Evolutionary conservation across 1,140 invertebrate species (phyloP).

Genomic region (Cotesia chilonis): DNA sequence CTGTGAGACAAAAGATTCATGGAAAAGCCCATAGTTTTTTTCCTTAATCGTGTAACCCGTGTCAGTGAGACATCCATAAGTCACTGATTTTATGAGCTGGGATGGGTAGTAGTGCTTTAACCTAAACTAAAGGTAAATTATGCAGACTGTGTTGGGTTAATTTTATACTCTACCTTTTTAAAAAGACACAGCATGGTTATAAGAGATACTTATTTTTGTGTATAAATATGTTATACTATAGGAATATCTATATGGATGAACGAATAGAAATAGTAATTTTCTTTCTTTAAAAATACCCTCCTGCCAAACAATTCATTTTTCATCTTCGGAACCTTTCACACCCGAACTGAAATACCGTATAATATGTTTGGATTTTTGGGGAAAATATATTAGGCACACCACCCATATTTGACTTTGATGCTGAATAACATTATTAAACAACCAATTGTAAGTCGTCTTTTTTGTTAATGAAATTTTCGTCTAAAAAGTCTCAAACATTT

Average conservation of each 20-base stretch:
- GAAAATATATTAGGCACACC: too few relatives aligned
- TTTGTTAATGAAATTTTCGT: too few relatives aligned
- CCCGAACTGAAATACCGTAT: neutral
- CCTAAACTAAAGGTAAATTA: slow-evolving; percentile 44
- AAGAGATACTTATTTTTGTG: too few relatives aligned
- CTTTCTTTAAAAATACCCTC: slow-evolving; percentile 1
- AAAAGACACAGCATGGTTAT: too few relatives aligned
- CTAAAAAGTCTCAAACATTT: too few relatives aligned
- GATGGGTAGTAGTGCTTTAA: slow-evolving; percentile 40
- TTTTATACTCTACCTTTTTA: neutral
- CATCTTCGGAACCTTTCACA: neutral
- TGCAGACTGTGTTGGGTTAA: slow-evolving; percentile 38
- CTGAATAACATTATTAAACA: too few relatives aligned
- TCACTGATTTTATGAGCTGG: slow-evolving; percentile 46
- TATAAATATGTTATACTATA: too few relatives aligned
- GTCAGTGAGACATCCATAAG: slow-evolving; percentile 45
- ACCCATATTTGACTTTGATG: too few relatives aligned
- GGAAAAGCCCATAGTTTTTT: slow-evolving; percentile 29
- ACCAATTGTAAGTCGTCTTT: too few relatives aligned
- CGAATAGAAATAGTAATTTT: neutral
- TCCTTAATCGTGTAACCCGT: slow-evolving; percentile 34
- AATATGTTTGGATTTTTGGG: too few relatives aligned
- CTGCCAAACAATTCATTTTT: slow-evolving; percentile 19
- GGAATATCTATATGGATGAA: too few relatives aligned
- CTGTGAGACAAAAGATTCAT: slow-evolving; percentile 31